Base-by-base conservation (phyloP, 2,113 vertebrate species). In the Dicerorhinus sumatrensis region DNA sequence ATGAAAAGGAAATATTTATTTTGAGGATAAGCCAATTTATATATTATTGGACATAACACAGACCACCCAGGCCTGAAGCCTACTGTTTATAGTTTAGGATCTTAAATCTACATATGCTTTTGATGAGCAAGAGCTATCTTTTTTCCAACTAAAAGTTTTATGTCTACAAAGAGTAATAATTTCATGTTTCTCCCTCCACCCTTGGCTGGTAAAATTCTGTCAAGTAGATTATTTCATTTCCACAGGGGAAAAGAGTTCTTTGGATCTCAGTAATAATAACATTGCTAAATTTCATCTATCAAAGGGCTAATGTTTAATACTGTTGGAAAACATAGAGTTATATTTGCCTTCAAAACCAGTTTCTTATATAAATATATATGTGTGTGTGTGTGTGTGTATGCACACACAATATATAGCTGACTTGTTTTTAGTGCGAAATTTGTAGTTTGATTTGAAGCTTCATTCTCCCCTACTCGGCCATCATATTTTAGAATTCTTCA, bases 1-100 rank as follows among this genome's bases (percentile, higher is more conserved):
- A 95, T 97, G 79, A 98, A 98, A 98, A 82, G 80, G 81, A 98
- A 99, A 98, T 93, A 98, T 98, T 94, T 98, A 97, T 98, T 98
- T 97, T 98, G 98, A 97, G 80, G 63, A 31, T 95, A 82, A 97
- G 97, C 96, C 98, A 98, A 17, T 97, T 98, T 85, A 83, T 98
- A 70, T 98, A 96, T 98, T 98, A 76, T 92, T 98, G 97, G 92
- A 98, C 70, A 65, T 95, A 96, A 82, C 39, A 63, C 94, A 98
- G 98, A 98, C 98, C 98, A 98, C 98, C 97, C 98, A 98, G 75
- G 80, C 87, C 80, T 97, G 85, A 97, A 97, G 80, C 79, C 94
- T n/a, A 9, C 95, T 85, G 92, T 98, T 99, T 98, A 95, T 18
- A 31, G 97, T 98, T 98, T 85, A 8, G 3, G 97, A 96, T 98